A percentile compares a stretch with the other conserved stretches of the same genome.
phyloP scores from a whole-genome alignment of 2,113 vertebrate species.

The Atherinomorus stipes region DNA sequence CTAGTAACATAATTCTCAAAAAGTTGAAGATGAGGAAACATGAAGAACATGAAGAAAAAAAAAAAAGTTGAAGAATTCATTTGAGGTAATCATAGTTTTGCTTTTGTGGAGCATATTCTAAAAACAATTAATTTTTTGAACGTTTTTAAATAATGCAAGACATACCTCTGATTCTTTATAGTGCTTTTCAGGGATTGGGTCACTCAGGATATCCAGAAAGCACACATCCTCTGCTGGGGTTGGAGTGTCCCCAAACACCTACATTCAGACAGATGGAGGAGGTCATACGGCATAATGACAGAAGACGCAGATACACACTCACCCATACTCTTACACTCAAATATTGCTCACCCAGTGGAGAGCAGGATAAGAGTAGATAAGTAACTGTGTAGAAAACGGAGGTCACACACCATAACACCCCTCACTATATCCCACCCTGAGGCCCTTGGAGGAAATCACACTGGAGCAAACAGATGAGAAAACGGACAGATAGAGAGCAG shows the following conservation, averaged over 20 bases:
- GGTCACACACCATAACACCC: conserved; percentile 73
- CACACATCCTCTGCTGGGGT: conserved; percentile 72
- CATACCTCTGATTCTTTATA: conserved; percentile 80
- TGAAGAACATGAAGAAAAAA: too few species aligned
- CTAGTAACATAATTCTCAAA: too few species aligned
- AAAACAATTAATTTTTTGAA: background rate
- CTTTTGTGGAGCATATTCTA: background rate
- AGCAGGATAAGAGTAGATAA: conserved; percentile 60
- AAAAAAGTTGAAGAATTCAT: background rate
- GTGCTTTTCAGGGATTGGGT: conserved; percentile 83
- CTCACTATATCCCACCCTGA: conserved; percentile 62
- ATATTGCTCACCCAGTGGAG: conserved; percentile 40
- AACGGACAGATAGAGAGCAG: conserved; percentile 25
- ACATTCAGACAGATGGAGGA: conserved; percentile 57
- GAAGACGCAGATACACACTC: conserved; percentile 22
- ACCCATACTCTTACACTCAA: conserved; percentile 15
- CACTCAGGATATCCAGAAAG: conserved; percentile 82
- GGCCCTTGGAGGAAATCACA: conserved; percentile 67
- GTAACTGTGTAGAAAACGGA: conserved; percentile 69
- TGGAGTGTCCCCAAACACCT: conserved; percentile 83
- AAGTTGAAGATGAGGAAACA: too few species aligned
- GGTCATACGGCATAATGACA: conserved; percentile 59
- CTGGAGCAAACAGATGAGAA: conserved; percentile 47
- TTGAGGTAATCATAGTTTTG: background rate
- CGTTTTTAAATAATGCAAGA: background rate